Evolutionary conservation across 2,113 vertebrate genomes (phyloP).

Genomic region (Amazona guildingii): DNA sequence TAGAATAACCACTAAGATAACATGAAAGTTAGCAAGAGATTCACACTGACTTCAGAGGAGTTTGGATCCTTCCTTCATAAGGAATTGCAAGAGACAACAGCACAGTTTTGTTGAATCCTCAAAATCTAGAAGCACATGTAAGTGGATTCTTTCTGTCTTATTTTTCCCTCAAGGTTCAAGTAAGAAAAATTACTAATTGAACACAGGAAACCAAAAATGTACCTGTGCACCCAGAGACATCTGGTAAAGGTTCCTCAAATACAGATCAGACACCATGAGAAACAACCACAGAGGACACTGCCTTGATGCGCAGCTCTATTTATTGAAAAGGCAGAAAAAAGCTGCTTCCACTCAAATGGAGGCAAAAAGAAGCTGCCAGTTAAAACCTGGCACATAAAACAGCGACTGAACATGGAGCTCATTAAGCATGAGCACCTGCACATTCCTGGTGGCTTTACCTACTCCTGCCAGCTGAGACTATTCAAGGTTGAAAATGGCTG

Average conservation of each 20-base stretch:
- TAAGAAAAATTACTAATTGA: background rate
- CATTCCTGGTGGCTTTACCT: background rate
- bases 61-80: background rate
- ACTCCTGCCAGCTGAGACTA: background rate
- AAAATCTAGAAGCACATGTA: background rate
- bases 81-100: background rate
- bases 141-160: background rate
- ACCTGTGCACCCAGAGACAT: background rate
- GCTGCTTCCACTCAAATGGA: background rate
- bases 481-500: rapidly evolving
- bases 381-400: background rate
- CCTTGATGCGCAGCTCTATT: background rate
- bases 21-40: background rate
- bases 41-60: background rate
- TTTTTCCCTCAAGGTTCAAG: background rate
- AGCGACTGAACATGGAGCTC: background rate
- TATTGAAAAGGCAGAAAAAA: constrained; percentile 1
- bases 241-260: background rate
- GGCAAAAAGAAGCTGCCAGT: background rate
- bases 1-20: background rate
- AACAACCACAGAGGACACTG: background rate
- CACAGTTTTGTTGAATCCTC: background rate
- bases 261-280: background rate
- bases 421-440: rapidly evolving
- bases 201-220: background rate